Base-by-base conservation (phyloP, 2,888 invertebrate species). In the Lepidocyrtoides sp. region DNA sequence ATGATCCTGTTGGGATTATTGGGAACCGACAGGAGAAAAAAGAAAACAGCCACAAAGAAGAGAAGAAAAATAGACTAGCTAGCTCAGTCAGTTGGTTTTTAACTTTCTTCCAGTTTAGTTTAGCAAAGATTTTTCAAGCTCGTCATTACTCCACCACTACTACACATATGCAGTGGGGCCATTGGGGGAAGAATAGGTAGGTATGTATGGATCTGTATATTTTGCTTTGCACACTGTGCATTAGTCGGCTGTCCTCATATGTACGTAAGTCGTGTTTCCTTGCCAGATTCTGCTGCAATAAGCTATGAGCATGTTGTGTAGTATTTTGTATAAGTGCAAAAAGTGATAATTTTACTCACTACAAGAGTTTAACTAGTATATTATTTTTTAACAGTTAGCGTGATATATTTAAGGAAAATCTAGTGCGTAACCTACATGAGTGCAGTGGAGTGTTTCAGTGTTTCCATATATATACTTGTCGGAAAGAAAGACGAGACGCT, bases 1-100 rank as follows among this genome's bases (percentile, higher is more conserved):
- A 82, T 63, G 63, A 82, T 63, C 60, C 81, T 29, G 81, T 81
- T 81, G 81, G 81, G 81, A 81, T 57, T 81, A 81, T 81, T 81
- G 81, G 14, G 81, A 81, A 81, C 81, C 48, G 48, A 48, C 75
- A 44, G 48, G 48, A 48, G n/a, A 26, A 51, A 48, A 75, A 75
- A 20, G 26, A 75, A 75, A 75, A 12, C 17, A 23, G 17, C 12
- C 51, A 57, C 32, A 32, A 17, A 23, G 75, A 51, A 77, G 51
- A 14, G 20, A 72, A 48, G 14, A 26, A 29, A 23, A 51, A 54
- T 14, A 79, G 57, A 79, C 54, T 79, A 57, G 79, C 36, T 57
- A 26, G 29, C 36, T 20, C 57, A 60, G 36, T 81, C 14, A 26
- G 75, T 51, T 29, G 57, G 57, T 3, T 57, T 57, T 69, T 69